phyloP scores from a whole-genome alignment of 2,888 invertebrate genomes.

The Catotricha subobsoleta region DNA sequence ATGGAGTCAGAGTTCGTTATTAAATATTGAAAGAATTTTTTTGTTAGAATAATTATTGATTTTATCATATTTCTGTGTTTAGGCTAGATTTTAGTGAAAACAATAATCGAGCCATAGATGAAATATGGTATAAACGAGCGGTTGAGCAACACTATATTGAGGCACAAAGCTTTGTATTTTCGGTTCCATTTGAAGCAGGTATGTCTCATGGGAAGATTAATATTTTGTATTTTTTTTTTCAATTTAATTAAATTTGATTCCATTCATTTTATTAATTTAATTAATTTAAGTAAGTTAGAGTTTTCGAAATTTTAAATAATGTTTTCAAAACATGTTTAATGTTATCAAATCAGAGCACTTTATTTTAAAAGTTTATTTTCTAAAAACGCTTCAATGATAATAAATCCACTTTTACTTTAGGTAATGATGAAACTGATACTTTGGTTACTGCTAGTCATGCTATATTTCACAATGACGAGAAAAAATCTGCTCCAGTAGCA shows the following conservation, averaged over 20 bases:
- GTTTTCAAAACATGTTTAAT: too few relatives aligned
- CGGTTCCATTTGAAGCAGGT: conserved; percentile 49
- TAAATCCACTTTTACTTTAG: conserved; percentile 12
- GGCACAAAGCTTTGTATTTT: conserved; percentile 65
- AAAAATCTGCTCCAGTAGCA: conserved; percentile 44
- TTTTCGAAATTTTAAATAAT: neutral
- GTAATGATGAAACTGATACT: conserved; percentile 34
- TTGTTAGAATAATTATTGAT: neutral
- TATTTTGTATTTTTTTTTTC: neutral
- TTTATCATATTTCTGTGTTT: conserved; percentile 12
- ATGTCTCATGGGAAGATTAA: too few relatives aligned
- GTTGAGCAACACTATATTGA: conserved; percentile 70
- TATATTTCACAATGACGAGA: conserved; percentile 45
- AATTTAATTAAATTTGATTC: neutral
- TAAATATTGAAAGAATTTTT: neutral
- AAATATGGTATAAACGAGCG: conserved; percentile 75
- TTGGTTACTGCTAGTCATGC: conserved; percentile 76
- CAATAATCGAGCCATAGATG: conserved; percentile 64
- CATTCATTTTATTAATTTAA: too few relatives aligned
- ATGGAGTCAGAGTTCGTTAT: conserved; percentile 23
- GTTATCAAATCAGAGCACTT: too few relatives aligned
- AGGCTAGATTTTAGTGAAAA: conserved; percentile 55
- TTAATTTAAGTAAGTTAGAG: neutral
- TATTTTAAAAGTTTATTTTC: neutral
- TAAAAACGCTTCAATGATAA: conserved; percentile 1